Conservation (phyloP, 1,140 invertebrate species). For the Trachelipus rathkii region DNA sequence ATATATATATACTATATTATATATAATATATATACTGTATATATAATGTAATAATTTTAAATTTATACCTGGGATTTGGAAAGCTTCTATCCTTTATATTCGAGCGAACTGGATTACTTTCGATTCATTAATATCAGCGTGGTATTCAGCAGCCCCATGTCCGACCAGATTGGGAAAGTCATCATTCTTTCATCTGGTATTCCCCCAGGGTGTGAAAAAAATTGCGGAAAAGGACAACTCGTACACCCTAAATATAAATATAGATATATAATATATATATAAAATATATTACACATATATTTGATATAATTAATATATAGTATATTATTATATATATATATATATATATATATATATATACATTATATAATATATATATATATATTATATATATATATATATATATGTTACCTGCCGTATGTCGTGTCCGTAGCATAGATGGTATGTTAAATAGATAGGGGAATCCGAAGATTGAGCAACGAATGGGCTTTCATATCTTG, state of each 20-base stretch:
- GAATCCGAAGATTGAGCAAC: constrained; percentile 17
- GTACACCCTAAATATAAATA: constrained; percentile 51
- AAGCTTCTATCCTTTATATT: constrained; percentile 66
- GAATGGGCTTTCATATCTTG: not conserved
- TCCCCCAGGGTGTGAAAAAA: constrained; percentile 60
- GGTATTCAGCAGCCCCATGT: constrained; percentile 84
- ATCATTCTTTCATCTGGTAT: constrained; percentile 70
- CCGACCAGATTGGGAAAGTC: constrained; percentile 75
- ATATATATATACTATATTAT: not conserved
- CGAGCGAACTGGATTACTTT: constrained; percentile 65
- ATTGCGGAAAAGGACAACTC: constrained; percentile 58
- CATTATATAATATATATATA: too few relatives aligned
- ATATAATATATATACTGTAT: not conserved
- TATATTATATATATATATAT: too few relatives aligned
- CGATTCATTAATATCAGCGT: constrained; percentile 61
- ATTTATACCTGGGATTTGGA: constrained; percentile 50
- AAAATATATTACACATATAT: not conserved
- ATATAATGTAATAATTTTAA: not conserved
- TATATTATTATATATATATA: too few relatives aligned
- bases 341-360: too few relatives aligned
- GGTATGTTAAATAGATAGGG: constrained; percentile 8
- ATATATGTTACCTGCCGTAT: constrained; percentile 8
- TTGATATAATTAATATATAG: too few relatives aligned
- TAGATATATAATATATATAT: too few relatives aligned
- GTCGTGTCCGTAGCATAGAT: constrained; percentile 17